Percentiles rank a stretch among this genome's conserved stretches.
These are phyloP conservation scores for Sceloporus undulatus DNA, from an alignment of 2,113 vertebrate species.

Conservation along the genomic window DNA sequence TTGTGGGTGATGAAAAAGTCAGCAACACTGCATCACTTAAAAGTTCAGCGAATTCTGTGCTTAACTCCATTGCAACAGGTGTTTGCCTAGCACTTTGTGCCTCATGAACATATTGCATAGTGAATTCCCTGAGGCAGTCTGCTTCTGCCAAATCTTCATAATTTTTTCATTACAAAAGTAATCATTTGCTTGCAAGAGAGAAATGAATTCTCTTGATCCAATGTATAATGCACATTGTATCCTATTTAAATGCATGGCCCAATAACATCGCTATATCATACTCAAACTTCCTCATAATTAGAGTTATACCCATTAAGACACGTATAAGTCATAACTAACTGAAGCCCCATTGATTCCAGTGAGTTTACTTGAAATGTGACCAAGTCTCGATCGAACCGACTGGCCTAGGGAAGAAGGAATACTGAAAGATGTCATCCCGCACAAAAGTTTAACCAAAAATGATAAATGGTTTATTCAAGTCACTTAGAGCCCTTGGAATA, in stretches of 20 bases:
- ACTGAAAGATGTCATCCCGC: too few species aligned
- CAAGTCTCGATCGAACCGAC: neutral
- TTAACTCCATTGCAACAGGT: neutral
- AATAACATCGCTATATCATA: neutral
- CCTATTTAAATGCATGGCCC: neutral
- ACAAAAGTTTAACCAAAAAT: neutral
- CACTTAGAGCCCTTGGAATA: neutral
- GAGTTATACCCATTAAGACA: neutral
- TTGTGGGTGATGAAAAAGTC: too few species aligned
- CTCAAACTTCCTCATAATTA: neutral
- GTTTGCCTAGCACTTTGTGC: neutral
- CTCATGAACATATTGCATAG: neutral
- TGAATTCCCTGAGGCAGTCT: neutral
- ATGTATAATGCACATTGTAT: slow-evolving; percentile 5
- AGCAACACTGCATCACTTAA: neutral
- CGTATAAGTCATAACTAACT: neutral
- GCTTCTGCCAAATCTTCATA: neutral
- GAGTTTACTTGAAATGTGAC: neutral
- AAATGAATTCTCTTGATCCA: neutral
- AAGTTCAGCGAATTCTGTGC: neutral
- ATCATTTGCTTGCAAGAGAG: neutral
- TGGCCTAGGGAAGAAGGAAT: neutral
- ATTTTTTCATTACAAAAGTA: neutral
- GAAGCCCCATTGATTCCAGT: neutral
- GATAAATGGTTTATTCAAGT: neutral